phyloP scores from a whole-genome alignment of 2,888 invertebrate genomes.

The Patella depressa region DNA sequence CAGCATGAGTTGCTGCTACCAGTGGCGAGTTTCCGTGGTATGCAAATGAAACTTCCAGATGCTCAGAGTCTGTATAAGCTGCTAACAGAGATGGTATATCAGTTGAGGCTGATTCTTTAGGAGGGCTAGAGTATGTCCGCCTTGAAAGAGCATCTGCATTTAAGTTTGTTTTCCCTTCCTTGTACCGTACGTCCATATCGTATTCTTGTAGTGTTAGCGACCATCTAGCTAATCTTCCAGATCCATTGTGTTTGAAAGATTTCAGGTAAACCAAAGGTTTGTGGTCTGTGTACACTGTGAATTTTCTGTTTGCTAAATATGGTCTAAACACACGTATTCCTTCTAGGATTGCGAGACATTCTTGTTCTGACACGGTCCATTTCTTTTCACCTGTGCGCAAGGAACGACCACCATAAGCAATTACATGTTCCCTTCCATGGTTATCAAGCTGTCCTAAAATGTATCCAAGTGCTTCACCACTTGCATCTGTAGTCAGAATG shows the following conservation, averaged over 20 bases:
- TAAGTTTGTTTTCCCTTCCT: not conserved
- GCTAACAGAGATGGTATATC: no score
- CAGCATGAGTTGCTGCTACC: no score
- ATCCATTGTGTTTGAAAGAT: slow-evolving; percentile 9
- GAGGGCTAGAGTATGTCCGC: not conserved
- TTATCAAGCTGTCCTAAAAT: slow-evolving; percentile 21
- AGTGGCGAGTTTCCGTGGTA: no score
- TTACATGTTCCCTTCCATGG: slow-evolving; percentile 21
- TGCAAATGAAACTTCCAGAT: no score
- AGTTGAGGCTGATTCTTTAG: not conserved
- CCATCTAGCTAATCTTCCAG: slow-evolving; percentile 32
- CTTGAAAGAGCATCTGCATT: not conserved
- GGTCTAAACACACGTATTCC: slow-evolving; percentile 23
- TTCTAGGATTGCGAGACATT: slow-evolving; percentile 32
- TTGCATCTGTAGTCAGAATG: slow-evolving; percentile 30
- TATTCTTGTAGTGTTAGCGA: slow-evolving; percentile 29
- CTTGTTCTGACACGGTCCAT: slow-evolving; percentile 18
- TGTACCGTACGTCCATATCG: not conserved
- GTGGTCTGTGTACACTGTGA: slow-evolving; percentile 30
- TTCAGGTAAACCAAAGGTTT: slow-evolving; percentile 29
- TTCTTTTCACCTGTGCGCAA: no score
- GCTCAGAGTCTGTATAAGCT: no score
- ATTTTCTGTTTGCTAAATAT: slow-evolving; percentile 25
- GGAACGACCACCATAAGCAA: slow-evolving; percentile 2
- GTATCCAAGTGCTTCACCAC: slow-evolving; percentile 26